Evolutionary conservation across 2,113 vertebrate species (phyloP), one percentile per base, ranked within the genome.

Genomic region (Sapajus apella): DNA sequence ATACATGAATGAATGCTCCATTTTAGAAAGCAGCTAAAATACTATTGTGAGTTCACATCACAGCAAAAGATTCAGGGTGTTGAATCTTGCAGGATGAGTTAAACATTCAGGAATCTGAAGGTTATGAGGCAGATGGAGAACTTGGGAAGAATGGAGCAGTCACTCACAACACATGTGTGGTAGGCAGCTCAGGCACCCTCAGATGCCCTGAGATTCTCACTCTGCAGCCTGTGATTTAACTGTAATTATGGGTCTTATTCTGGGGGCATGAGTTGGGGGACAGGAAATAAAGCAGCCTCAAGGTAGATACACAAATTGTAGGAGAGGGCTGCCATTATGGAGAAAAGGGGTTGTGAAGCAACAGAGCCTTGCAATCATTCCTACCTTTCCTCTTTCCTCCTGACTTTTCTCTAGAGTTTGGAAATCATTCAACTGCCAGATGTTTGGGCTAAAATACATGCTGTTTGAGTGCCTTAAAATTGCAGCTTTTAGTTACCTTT

Each of bases 401-500:
- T 3, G 8, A 56, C 43, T 92, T 94, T 76, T 73, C 90, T 97
- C 92, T 35, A 61, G 96, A 91, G 58, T 76, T 96, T 56, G 58
- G 83, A 95, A 95, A 83, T 95, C 43, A 64, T 89, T 40, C 35
- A 82, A 50, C 70, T 90, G 47, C 94, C 96, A 97, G 94, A 97
- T 97, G 96, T 98, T 95, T 75, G 47, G 90, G 55, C 87, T 94
- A 90, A 98, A 96, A 73, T 82, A 90, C 87, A 83, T 95, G 95
- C 92, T 97, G 76, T 97, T 96, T 88, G 73, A 95, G 80, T 87
- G 82, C 87, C 66, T 95, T 70, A 85, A 96, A 97, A 98, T 94
- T 92, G 90, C 88, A 88, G 73, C 94, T 94, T 97, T 88, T 94
- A 92, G 90, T 98, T 97, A 97, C 95, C 96, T 96, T 97, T 97